A percentile compares a stretch with the other conserved stretches of the same genome.
These are phyloP conservation scores for Chromis chromis DNA, from an alignment of 2,797 vertebrate species.

Conservation along the genomic window DNA sequence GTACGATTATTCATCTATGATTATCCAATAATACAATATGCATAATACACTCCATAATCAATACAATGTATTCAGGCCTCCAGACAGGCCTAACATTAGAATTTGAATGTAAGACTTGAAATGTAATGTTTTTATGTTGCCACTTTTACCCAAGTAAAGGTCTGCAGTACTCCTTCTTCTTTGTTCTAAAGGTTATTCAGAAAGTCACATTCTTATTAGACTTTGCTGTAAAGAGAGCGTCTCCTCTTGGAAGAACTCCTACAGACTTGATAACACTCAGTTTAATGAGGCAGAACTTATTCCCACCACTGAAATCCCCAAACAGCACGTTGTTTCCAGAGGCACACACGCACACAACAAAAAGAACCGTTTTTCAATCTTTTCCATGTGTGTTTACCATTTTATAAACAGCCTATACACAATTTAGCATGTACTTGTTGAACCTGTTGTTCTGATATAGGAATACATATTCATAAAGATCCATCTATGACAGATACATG, in stretches of 20 bases:
- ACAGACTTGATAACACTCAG: neutral
- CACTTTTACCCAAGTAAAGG: too few species aligned
- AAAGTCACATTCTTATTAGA: neutral
- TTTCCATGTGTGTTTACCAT: neutral
- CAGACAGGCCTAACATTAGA: neutral
- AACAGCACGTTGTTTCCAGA: slow-evolving; percentile 19
- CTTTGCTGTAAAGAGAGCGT: too few species aligned
- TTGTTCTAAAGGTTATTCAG: neutral
- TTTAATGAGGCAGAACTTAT: slow-evolving; percentile 26
- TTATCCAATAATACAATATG: too few species aligned
- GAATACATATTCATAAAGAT: neutral
- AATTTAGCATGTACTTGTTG: neutral
- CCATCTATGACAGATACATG: neutral
- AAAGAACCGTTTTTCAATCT: neutral
- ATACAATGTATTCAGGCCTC: too few species aligned
- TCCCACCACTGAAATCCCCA: slow-evolving; percentile 43
- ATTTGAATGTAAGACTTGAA: too few species aligned
- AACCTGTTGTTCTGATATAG: too few species aligned
- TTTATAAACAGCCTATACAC: too few species aligned
- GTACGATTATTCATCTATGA: too few species aligned
- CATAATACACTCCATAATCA: too few species aligned
- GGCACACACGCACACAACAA: slow-evolving; percentile 8
- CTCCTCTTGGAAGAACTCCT: neutral
- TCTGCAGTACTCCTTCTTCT: neutral
- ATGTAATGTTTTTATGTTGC: too few species aligned